Evolutionary conservation across 2,797 vertebrate species (phyloP).

Genomic region (Bryconaethiops microstoma): DNA sequence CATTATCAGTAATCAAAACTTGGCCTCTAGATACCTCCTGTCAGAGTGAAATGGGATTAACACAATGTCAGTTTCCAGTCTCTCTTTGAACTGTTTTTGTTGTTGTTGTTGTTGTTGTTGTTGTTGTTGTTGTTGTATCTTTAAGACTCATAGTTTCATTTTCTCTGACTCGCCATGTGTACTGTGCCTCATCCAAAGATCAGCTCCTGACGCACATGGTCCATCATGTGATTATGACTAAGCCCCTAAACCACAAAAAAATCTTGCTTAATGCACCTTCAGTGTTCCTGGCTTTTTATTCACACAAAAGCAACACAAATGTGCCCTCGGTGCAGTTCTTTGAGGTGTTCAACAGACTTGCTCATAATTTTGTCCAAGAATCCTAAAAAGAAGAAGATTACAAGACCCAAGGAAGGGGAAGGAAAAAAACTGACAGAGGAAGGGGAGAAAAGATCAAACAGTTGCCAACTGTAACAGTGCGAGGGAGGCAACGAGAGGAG

Average conservation of each 20-base stretch:
- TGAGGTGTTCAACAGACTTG: neutral
- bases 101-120: too few relatives aligned
- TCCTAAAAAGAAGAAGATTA: conserved; percentile 27
- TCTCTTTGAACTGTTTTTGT: too few relatives aligned
- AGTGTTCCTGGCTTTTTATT: neutral
- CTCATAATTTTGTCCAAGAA: conserved; percentile 24
- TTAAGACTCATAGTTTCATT: too few relatives aligned
- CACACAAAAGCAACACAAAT: neutral
- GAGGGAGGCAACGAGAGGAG: neutral
- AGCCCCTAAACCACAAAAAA: neutral
- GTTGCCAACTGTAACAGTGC: conserved; percentile 7
- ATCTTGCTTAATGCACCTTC: neutral
- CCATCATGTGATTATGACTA: neutral
- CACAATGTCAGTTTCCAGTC: too few relatives aligned
- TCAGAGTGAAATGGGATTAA: too few relatives aligned
- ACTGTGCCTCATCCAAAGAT: too few relatives aligned
- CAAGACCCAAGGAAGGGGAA: conserved; percentile 10
- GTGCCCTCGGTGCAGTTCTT: neutral
- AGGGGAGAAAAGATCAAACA: conserved; percentile 32
- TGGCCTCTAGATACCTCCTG: too few relatives aligned
- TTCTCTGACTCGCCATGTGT: too few relatives aligned
- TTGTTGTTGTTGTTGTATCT: too few relatives aligned
- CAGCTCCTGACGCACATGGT: neutral
- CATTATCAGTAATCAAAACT: too few relatives aligned
- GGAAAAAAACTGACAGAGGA: neutral